phyloP scores from a whole-genome alignment of 2,797 vertebrate species.

The Lepilemur ruficaudatus region DNA sequence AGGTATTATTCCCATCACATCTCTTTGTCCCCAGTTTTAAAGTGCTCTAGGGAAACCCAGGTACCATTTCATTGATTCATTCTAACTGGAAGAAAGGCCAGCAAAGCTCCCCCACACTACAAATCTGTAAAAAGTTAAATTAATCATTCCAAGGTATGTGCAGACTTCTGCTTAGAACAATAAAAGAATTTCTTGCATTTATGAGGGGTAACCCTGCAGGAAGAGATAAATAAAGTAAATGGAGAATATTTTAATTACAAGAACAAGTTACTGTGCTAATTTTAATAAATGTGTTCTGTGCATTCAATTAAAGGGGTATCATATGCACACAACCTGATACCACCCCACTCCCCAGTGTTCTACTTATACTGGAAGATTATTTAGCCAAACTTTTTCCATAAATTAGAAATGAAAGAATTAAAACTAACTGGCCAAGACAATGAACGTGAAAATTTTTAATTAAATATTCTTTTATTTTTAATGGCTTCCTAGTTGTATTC shows the following conservation, averaged over 20 bases:
- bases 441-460: slow-evolving; percentile 1
- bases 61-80: background rate
- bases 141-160: background rate
- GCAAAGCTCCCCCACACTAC: background rate
- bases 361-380: slow-evolving; percentile 16
- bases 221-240: background rate
- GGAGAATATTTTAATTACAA: slow-evolving; percentile 28
- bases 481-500: background rate
- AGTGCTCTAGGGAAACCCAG: background rate
- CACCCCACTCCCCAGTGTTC: background rate
- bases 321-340: background rate
- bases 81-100: background rate
- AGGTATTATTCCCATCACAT: slow-evolving; percentile 58
- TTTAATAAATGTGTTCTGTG: background rate
- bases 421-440: slow-evolving; percentile 43
- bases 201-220: background rate
- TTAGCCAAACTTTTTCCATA: slow-evolving; percentile 1
- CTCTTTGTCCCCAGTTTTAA: background rate
- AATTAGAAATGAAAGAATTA: slow-evolving; percentile 38
- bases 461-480: slow-evolving; percentile 23
- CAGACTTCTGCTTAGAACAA: background rate
- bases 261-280: background rate
- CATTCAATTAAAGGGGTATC: background rate
- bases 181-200: background rate
- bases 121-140: background rate